Conservation (phyloP, 2,113 vertebrate species). For the Mirounga angustirostris region DNA sequence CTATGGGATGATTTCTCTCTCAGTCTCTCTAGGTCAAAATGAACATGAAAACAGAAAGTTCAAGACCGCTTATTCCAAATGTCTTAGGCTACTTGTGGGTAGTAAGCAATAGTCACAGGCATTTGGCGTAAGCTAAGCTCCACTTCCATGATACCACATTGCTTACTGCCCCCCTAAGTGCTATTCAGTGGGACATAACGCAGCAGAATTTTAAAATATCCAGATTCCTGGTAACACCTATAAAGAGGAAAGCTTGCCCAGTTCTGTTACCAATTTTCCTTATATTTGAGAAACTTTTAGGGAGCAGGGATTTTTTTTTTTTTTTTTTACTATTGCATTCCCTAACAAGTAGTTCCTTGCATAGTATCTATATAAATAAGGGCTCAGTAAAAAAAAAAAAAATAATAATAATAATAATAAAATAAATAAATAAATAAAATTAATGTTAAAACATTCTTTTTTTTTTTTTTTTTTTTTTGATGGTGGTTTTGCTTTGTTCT, state of each 20-base stretch:
- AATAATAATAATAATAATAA: too few species aligned
- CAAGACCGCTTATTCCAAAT: neutral
- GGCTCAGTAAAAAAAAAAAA: neutral
- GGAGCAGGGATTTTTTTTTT: neutral
- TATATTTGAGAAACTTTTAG: neutral
- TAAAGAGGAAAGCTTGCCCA: neutral
- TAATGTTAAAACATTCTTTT: neutral
- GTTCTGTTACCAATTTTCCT: neutral
- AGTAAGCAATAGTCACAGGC: neutral
- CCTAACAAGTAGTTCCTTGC: neutral
- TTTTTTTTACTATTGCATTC: neutral
- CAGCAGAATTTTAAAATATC: neutral
- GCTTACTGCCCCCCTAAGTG: neutral
- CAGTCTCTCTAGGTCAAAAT: neutral
- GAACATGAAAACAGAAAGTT: neutral
- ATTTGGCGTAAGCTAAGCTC: neutral
- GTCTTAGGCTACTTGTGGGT: neutral
- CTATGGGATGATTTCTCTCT: neutral
- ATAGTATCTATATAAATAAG: neutral
- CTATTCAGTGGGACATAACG: neutral
- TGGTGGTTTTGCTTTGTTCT: slow-evolving; percentile 47
- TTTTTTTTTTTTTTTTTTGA: neutral
- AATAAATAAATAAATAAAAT: neutral
- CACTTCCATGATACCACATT: neutral
- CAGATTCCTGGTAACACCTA: neutral